These are phyloP conservation scores for Drosophila neutralis DNA, from an alignment of 2,888 invertebrate species.

Conservation along the genomic window DNA sequence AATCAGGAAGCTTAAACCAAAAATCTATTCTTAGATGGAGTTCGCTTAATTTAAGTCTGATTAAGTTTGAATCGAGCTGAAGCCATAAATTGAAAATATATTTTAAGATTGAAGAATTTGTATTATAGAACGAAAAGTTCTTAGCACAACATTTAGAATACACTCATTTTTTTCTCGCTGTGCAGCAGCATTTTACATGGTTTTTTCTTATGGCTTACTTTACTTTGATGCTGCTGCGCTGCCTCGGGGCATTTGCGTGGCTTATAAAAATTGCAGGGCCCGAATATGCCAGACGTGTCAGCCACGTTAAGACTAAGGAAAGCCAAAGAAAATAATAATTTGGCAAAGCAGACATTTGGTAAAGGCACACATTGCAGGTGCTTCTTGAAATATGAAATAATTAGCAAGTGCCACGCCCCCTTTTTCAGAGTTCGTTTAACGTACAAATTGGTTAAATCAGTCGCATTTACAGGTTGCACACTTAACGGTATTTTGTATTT, in stretches of 20 bases:
- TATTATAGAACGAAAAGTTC: background rate
- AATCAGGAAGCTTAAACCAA: no score
- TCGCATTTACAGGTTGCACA: constrained; percentile 65
- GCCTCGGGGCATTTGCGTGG: constrained; percentile 39
- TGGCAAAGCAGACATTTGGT: background rate
- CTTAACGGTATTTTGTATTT: constrained; percentile 62
- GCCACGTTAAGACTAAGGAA: background rate
- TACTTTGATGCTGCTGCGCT: constrained; percentile 45
- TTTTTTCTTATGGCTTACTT: constrained; percentile 19
- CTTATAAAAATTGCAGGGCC: constrained; percentile 59
- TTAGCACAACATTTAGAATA: background rate
- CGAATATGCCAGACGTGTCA: constrained; percentile 36
- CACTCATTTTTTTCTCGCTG: background rate
- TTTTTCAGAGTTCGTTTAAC: constrained; percentile 8
- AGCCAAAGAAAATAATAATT: background rate
- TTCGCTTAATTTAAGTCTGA: no score
- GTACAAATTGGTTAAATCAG: constrained; percentile 73
- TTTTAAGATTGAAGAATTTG: background rate
- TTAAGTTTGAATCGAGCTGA: no score
- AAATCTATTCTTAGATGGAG: no score
- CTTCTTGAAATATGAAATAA: constrained; percentile 47
- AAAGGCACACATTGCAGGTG: constrained; percentile 14
- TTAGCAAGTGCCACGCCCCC: constrained; percentile 27
- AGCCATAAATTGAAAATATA: background rate
- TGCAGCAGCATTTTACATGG: constrained; percentile 17